Base-by-base conservation (phyloP, 2,888 invertebrate genomes). In the Tetropium fuscum region DNA sequence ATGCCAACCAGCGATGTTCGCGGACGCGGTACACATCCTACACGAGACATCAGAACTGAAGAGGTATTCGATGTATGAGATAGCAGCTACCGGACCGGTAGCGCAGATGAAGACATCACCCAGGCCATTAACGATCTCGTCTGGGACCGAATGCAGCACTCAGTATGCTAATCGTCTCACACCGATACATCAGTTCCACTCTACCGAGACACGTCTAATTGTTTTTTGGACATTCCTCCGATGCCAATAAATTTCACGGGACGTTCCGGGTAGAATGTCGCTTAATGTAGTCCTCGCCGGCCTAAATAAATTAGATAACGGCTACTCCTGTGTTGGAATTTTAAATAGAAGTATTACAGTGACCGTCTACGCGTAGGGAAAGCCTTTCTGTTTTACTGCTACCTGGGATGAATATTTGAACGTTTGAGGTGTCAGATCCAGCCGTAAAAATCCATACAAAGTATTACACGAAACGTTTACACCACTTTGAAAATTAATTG, bases 31-130 rank as follows among this genome's bases (percentile, higher is more conserved):
- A 71, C 69, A 73, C 74, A 68, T 67, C 72, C 71, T 72, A 74
- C 72, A 73, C 74, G 65, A 69, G 67, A 72, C 68, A 70, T 70
- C 69, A 58, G 60, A 61, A 60, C 58, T 58, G 70, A 71, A 77
- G 68, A 76, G 72, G 74, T 72, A 75, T 75, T 74, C 76, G 71
- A 72, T 75, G 76, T 77, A 74, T 71, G 68, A 75, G 75, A 78
- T 74, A 76, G 75, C 58, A 41, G 70, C 77, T 78, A 77, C 78
- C 69, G 77, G 71, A 71, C 72, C 78, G 71, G 78, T 78, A 79
- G 79, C 72, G 55, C 64, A 67, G 72, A 77, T 73, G 74, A 75
- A 77, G 77, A 78, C 77, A 76, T 78, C 76, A 60, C 53, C 54
- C 56, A 53, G 64, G 65, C 73, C 69, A 68, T 73, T 73, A 72